Evolutionary conservation across 2,797 vertebrate species (phyloP), one percentile per base, ranked within the genome.

Genomic region (Distichodus sexfasciatus): DNA sequence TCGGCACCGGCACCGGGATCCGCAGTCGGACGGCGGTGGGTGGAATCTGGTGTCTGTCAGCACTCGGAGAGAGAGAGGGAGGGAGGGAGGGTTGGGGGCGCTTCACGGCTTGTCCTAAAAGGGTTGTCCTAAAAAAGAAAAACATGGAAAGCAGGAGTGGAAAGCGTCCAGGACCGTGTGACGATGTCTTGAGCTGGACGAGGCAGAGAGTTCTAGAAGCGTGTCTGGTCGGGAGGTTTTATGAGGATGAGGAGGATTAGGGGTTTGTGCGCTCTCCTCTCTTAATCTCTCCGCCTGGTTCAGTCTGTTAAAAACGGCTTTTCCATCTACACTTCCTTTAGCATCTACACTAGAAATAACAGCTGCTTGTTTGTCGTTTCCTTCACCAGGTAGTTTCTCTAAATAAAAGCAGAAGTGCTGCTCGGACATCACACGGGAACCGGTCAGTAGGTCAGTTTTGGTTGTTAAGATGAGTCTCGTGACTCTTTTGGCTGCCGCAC

Each of bases 381-480:
- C 21, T 57, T 19, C 35, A 40, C 33, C 19, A 51, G 35, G 58
- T 6, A 12, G 29, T 46, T 69, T 55, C 51, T 69, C n/a, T 28
- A 57, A 67, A 54, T 24, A 61, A 24, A 47, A 2, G n/a, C 28
- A n/a, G 47, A 40, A 63, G 9, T 29, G 10, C 28, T 24, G n/a
- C 2, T 35, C 35, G 0, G 55, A 55, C 17, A 55, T 35, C 2
- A 11, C 21, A 15, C 15, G 63, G 23, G 26, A 66, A 21, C 40
- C 60, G 67, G 55, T 57, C 66, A 72, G 8, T 11, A 43, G 69
- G 70, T 78, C 76, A 78, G 55, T 83, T 84, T 85, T 48, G 63
- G 47, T 48, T 72, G 55, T 76, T 85, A 81, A 85, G 71, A 72
- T 59, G 3, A 66, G 79, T 79, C 82, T 70, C 66, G 53, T 83